Evolutionary conservation across 2,888 invertebrate genomes (phyloP).

Genomic region (Ecdyonurus torrentis): DNA sequence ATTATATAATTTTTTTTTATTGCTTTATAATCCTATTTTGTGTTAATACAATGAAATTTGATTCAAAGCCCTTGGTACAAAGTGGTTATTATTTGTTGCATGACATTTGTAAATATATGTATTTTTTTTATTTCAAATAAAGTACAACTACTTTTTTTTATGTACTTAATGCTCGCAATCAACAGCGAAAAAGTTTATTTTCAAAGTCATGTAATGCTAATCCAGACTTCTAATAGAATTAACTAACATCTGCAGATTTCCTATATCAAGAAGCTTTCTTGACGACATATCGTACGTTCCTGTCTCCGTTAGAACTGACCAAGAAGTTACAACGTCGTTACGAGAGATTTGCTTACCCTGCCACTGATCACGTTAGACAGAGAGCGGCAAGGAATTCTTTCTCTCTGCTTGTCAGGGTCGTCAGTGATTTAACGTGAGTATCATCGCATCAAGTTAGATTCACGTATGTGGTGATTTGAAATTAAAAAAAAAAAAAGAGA

Average conservation of each 20-base stretch:
- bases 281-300: slow-evolving; percentile 93
- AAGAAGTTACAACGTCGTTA: slow-evolving; percentile 67
- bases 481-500: not conserved
- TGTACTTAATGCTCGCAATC: too few species aligned
- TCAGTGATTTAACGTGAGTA: slow-evolving; percentile 89
- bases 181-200: too few species aligned
- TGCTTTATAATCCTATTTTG: too few species aligned
- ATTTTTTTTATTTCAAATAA: too few species aligned
- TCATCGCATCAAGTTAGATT: not conserved
- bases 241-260: slow-evolving; percentile 58
- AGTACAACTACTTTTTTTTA: too few species aligned
- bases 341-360: slow-evolving; percentile 53
- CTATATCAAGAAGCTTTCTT: slow-evolving; percentile 96
- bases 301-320: slow-evolving; percentile 71
- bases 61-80: too few species aligned
- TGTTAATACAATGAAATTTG: too few species aligned
- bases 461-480: not conserved
- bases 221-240: too few species aligned
- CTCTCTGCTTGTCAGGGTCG: slow-evolving; percentile 81
- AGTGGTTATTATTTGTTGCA: too few species aligned
- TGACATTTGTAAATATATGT: too few species aligned
- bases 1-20: too few species aligned
- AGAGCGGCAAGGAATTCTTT: slow-evolving; percentile 74
- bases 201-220: too few species aligned
- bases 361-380: slow-evolving; percentile 45